Base-by-base conservation (phyloP, 2,888 invertebrate genomes). In the Pachymerium ferrugineum region DNA sequence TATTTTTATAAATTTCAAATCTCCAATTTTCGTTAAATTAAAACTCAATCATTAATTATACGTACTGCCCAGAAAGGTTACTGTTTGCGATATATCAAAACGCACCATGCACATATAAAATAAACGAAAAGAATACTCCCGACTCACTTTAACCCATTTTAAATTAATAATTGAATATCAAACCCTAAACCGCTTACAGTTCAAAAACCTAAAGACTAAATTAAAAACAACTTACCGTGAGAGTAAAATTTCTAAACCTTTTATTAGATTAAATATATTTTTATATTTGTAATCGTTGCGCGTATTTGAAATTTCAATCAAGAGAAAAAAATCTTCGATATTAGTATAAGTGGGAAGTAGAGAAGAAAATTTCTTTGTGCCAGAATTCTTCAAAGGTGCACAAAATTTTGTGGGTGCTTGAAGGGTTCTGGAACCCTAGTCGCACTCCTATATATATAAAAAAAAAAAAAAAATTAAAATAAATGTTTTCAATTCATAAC, bases 271-370 rank as follows among this genome's bases (percentile, higher is more conserved):
- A 54, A 54, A 54, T 54, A 54, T 8, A 22, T n/a, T n/a, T n/a
- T n/a, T n/a, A n/a, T n/a, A n/a, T n/a, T n/a, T 54, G 47, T 54
- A 54, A 54, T 54, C 47, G 47, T 54, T 54, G 47, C 47, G 47
- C 47, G 47, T 54, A 54, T 54, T 54, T 54, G 47, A 54, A 54
- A 54, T 54, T 54, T 54, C 16, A 54, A 54, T 54, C 22, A 54
- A 22, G 22, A 54, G 47, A n/a, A n/a, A 19, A 54, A 54, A 54
- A 22, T 22, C 47, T 22, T 22, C 19, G 16, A 54, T 22, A 22
- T 54, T 10, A 54, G 47, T 54, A 54, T 22, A 22, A 54, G 47
- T 54, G 22, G 47, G 22, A 54, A 54, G 10, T 22, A 54, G 47
- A 54, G 22, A 22, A 16, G 47, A 54, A 54, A 47, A 22, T 1